Conservation (phyloP, 1,140 invertebrate genomes). For the Idris sp. region DNA sequence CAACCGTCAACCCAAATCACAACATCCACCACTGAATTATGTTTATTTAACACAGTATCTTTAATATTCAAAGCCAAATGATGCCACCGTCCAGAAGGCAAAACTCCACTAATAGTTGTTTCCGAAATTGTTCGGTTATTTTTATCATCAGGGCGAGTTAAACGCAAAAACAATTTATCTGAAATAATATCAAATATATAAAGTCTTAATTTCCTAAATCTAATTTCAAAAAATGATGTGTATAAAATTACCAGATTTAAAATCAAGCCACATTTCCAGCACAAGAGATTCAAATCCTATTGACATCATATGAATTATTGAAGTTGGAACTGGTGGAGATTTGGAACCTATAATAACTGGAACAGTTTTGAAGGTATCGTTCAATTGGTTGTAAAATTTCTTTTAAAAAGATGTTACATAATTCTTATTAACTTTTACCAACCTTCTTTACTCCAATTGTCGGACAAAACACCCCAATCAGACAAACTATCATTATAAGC, state of each 20-base stretch:
- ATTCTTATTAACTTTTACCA: too few species aligned
- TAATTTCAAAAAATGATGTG: too few species aligned
- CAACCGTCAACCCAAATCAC: constrained; percentile 79
- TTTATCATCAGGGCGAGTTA: constrained; percentile 80
- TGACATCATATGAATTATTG: constrained; percentile 79
- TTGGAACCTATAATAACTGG: constrained; percentile 71
- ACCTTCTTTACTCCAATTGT: constrained; percentile 77
- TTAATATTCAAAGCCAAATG: constrained; percentile 82
- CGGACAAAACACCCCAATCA: constrained; percentile 76
- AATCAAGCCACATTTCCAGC: constrained; percentile 78
- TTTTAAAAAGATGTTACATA: too few species aligned
- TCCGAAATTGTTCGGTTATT: constrained; percentile 79
- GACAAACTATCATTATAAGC: constrained; percentile 73
- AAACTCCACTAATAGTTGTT: constrained; percentile 76
- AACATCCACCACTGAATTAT: constrained; percentile 81
- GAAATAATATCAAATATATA: constrained; percentile 40
- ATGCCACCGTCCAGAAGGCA: constrained; percentile 80
- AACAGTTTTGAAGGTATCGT: too few species aligned
- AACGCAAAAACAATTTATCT: constrained; percentile 79
- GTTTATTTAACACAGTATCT: constrained; percentile 79
- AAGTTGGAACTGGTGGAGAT: constrained; percentile 71
- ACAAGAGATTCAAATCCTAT: constrained; percentile 79
- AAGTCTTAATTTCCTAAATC: too few species aligned
- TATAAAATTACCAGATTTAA: constrained; percentile 75
- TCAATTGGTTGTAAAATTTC: too few species aligned